Evolutionary conservation across 2,797 vertebrate genomes (phyloP), one percentile per base, ranked within the genome.

Genomic region (Melopsittacus undulatus): DNA sequence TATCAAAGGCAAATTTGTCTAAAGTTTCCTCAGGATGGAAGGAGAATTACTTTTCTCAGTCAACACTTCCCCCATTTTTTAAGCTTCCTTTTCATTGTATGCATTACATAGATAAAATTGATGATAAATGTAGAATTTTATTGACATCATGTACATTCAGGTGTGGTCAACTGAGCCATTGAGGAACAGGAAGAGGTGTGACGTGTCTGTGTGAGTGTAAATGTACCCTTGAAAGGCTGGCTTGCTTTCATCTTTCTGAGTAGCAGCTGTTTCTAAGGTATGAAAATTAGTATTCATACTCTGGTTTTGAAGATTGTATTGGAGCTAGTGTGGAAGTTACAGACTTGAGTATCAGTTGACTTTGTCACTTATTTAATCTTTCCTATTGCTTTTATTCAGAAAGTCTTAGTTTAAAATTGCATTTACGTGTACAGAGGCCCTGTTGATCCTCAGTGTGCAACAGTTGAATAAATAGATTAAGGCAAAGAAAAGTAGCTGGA

Each of bases 1-100:
- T 98, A 98, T 98, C 97, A 98, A 97, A 98, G 98, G 96, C 98
- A 98, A 98, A 98, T 98, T 98, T 97, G 98, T 97, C 97, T 98
- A 97, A 98, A 99, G 98, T 98, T 98, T 98, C 98, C 97, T 98
- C 96, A 96, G 96, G 87, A 96, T 97, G 96, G 95, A 97, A 97
- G 97, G 96, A 96, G 97, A 97, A 97, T 97, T 95, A 94, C 92
- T 97, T 91, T 96, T 95, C 89, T 63, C 87, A 95, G 96, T 97
- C 77, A 52, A 82, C 34, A 77, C 70, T 75, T 77, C 68, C 82
- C 85, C 87, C 51, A 73, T 96, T 97, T 93, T 93, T 96, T 77
- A 90, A 94, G 87, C 83, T 94, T 10, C 52, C 79, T 96, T 95
- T 90, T 94, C 85, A 54, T 76, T 89, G 73, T 94, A 42, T 94